Percentiles rank a stretch among this genome's conserved stretches.
These are phyloP conservation scores for Erethizon dorsatum DNA, from an alignment of 2,797 vertebrate species.

Conservation along the genomic window DNA sequence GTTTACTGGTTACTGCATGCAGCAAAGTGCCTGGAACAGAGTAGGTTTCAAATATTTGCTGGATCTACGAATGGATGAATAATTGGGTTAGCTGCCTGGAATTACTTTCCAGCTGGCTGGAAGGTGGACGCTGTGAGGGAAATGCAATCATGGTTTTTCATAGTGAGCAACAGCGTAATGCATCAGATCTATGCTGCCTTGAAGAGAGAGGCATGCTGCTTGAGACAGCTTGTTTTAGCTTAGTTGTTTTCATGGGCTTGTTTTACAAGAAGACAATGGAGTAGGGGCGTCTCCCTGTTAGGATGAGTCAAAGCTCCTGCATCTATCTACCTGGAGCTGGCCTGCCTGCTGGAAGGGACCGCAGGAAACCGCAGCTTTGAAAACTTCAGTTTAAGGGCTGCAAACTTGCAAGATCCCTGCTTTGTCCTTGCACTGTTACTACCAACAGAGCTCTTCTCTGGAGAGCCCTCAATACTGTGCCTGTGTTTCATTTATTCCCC, in stretches of 20 bases:
- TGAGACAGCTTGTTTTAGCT: constrained; percentile 22
- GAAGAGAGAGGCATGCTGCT: background rate
- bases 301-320: background rate
- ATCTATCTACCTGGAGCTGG: constrained; percentile 22
- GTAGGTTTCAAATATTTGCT: constrained; percentile 27
- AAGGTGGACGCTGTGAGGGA: background rate
- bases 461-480: background rate
- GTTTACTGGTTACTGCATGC: background rate
- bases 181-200: background rate
- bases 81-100: constrained; percentile 16
- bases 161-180: background rate
- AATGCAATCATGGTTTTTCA: background rate
- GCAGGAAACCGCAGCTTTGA: background rate
- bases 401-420: background rate
- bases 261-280: background rate
- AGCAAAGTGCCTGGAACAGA: background rate
- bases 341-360: background rate
- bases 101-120: constrained; percentile 35
- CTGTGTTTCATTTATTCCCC: constrained; percentile 25
- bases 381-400: background rate
- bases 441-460: background rate
- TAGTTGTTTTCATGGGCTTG: background rate
- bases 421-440: background rate
- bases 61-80: background rate
- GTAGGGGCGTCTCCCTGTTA: background rate